phyloP scores from a whole-genome alignment of 2,797 vertebrate species.

The Chiroxiphia lanceolata region DNA sequence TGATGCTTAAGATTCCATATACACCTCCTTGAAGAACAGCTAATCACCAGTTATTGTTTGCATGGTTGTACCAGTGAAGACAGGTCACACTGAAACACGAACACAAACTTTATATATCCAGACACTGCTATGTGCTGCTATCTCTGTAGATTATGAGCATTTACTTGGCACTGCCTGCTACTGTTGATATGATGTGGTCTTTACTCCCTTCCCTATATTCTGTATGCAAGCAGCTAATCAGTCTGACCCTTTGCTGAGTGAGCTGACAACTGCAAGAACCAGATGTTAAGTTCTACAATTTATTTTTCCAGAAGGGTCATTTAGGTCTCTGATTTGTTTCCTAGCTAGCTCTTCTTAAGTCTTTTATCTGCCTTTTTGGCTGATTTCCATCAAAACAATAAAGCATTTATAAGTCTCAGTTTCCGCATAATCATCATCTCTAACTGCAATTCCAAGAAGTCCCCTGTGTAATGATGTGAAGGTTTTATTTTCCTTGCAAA shows the following conservation, averaged over 20 bases:
- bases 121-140: not conserved
- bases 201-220: not conserved
- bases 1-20: not conserved
- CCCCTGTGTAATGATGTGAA: not conserved
- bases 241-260: conserved; percentile 24
- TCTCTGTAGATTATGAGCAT: not conserved
- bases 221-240: conserved; percentile 28
- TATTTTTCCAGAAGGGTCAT: conserved; percentile 57
- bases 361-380: conserved; percentile 57
- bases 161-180: not conserved
- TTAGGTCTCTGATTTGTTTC: conserved; percentile 49
- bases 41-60: not conserved
- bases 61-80: not conserved
- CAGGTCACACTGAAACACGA: not conserved
- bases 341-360: conserved; percentile 46
- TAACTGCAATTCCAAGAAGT: conserved; percentile 24
- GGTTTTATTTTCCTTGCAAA: conserved; percentile 40
- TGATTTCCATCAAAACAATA: conserved; percentile 26
- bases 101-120: not conserved
- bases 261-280: conserved; percentile 53
- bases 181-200: not conserved
- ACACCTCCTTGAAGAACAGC: not conserved
- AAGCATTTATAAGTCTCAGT: conserved; percentile 10
- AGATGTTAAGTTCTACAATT: conserved; percentile 39
- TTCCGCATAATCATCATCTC: conserved; percentile 27